Base-by-base conservation (phyloP, 2,797 vertebrate genomes). In the Macroramphosus scolopax region DNA sequence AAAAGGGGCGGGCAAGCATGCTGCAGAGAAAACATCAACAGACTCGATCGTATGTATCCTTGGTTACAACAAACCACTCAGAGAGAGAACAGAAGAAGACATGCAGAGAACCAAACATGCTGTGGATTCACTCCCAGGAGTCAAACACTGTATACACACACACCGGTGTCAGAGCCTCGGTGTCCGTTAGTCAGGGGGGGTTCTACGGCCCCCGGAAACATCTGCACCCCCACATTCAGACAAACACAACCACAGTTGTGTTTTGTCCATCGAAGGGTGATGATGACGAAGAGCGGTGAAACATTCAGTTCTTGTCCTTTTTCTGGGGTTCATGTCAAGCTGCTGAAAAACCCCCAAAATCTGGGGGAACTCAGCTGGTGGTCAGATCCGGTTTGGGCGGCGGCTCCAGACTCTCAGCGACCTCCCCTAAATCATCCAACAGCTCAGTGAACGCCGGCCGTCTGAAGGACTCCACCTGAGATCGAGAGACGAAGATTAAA, bases 391-490 rank as follows among this genome's bases (percentile, higher is more conserved):
- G 52, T 54, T 55, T 57, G 3, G 66, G 31, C 0, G 78, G 71
- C 4, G 48, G 51, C 39, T 94, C 92, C 72, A 94, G 77, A 8
- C 62, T 83, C 72, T 94, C 92, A 0, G 78, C 79, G 0, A 87
- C 70, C 31, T 94, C 92, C 10, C 88, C 90, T 73, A 94, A 16
- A 49, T 93, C 88, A 13, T 94, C 92, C 58, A 93, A 77, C 48
- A 95, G 29, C 78, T 95, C 92, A 0, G 87, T 84, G 78, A 95
- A 95, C 0, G 92, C 91, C 0, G 92, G 93, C 11, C 92, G 87
- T 31, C 91, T 87, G 83, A 92, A 92, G 0, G 91, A 88, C 63
- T 95, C 92, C 51, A 95, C 48, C 93, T 95, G 5, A 14, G 48
- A 22, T 8, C 0, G 2, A 17, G 34, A 16, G 9, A 40, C 17